Percentiles rank a stretch among this genome's conserved stretches.
Evolutionary conservation across 2,888 invertebrate genomes (phyloP).

Genomic region (Aphodius granarius): DNA sequence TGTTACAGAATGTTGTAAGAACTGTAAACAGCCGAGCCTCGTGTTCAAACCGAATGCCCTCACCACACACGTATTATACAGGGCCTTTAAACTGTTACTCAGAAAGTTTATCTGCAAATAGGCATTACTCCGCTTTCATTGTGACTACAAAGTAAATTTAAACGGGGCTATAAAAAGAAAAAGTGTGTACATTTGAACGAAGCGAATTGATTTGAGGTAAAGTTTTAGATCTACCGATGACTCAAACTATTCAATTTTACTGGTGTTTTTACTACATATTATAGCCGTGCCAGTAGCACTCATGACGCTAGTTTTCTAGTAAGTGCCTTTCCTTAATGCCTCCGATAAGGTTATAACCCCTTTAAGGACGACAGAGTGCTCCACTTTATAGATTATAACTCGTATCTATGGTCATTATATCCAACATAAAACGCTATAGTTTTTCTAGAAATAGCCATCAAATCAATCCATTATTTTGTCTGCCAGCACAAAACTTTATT

Average conservation of each 20-base stretch:
- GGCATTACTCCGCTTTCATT: not conserved
- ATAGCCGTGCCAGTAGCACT: not conserved
- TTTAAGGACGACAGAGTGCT: constrained; percentile 3
- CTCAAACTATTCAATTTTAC: not conserved
- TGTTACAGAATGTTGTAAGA: constrained; percentile 9
- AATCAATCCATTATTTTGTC: not conserved
- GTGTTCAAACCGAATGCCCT: not conserved
- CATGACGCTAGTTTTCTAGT: not conserved
- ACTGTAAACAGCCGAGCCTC: not conserved
- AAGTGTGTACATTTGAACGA: not conserved
- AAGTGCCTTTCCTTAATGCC: not conserved
- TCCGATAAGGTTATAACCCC: constrained; percentile 12
- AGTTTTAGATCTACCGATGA: not conserved
- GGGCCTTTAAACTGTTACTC: not conserved
- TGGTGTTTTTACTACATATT: not conserved
- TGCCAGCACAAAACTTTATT: too few relatives aligned
- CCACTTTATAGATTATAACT: not conserved
- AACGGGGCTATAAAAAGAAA: not conserved
- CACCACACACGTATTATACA: not conserved
- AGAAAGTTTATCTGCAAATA: not conserved
- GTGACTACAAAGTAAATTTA: not conserved
- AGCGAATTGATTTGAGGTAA: not conserved
- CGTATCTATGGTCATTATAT: not conserved
- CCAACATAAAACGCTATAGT: not conserved
- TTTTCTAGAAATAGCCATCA: not conserved